Evolutionary conservation across 1,140 invertebrate species (phyloP), one percentile per base, ranked within the genome.

Genomic region (Scaptomyza montana): DNA sequence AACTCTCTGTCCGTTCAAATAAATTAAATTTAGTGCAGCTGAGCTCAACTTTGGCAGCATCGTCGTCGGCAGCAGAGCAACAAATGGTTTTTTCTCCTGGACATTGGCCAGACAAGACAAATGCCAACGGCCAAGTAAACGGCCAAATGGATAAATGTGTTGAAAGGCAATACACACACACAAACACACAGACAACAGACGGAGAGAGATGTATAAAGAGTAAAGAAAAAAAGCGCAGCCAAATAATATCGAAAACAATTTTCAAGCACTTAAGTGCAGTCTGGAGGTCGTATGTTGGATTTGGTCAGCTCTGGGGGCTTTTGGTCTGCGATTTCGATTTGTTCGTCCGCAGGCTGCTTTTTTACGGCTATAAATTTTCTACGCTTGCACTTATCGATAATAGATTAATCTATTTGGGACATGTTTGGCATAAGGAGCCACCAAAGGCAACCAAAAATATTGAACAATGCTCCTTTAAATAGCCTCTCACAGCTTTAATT

Each of bases 241-340:
- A 80, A 89, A 90, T 90, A 90, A 87, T 90, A 90, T 90, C 79
- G 86, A 90, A 90, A 90, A 90, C 86, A 90, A 90, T 90, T 90
- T 90, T 90, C 86, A 78, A 90, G 87, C 87, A 90, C 86, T 90
- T 90, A 90, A 90, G 78, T 90, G 86, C 87, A 90, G 78, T 90
- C 84, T 87, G 75, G 84, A 74, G 71, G 60, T 72, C 72, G 71
- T 60, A 68, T 53, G 36, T 30, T 33, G 62, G 25, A 9, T 64
- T 50, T 28, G 50, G 50, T 19, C 50, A 7, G 30, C 9, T 54
- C 41, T 10, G 19, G 46, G 9, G 50, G 61, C 45, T 7, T 56
- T 70, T 33, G 21, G 60, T 49, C 33, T 64, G 60, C 30, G 57
- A 69, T 74, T 63, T 69, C 71, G 71, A 63, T 74, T 74, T 74